Percentiles rank a stretch among this genome's conserved stretches.
phyloP scores from a whole-genome alignment of 92 coral and sea anemone species.

The Blastomussa wellsi region DNA sequence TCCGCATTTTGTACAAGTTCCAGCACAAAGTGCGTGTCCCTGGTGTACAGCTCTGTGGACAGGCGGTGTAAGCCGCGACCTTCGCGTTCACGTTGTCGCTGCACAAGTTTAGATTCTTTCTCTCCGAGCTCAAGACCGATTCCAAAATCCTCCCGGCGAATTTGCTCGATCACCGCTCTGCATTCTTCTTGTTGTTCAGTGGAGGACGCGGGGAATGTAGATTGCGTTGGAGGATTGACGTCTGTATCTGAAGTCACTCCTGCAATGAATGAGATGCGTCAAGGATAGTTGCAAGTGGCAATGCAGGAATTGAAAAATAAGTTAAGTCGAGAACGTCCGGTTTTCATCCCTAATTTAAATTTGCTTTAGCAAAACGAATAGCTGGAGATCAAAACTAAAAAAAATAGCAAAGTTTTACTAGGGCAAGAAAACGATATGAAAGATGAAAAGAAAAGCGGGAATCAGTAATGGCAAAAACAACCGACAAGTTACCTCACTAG shows the following conservation, averaged over 20 bases:
- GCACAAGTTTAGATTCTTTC: slow-evolving; percentile 78
- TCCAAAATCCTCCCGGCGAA: slow-evolving; percentile 93
- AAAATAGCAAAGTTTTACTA: no score
- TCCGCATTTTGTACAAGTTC: slow-evolving; percentile 97
- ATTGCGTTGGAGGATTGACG: background rate
- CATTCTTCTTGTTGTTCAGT: slow-evolving; percentile 47
- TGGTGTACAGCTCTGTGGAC: slow-evolving; percentile 85
- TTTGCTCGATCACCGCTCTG: slow-evolving; percentile 72
- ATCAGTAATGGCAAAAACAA: no score
- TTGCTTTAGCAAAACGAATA: no score
- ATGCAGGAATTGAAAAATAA: no score
- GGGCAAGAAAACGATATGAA: no score
- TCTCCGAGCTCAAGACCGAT: slow-evolving; percentile 84
- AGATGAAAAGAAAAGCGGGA: no score
- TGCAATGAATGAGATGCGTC: background rate
- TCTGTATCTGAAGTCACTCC: background rate
- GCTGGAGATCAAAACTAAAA: no score
- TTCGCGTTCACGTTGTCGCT: slow-evolving; percentile 80
- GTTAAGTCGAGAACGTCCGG: no score
- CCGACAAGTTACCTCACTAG: no score
- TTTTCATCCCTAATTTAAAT: no score
- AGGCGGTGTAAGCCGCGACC: slow-evolving; percentile 88
- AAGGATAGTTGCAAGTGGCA: background rate
- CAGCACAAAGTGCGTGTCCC: slow-evolving; percentile 93
- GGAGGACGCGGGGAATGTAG: background rate